phyloP scores from a whole-genome alignment of 2,797 vertebrate genomes.

The Poeciliopsis presidionis region DNA sequence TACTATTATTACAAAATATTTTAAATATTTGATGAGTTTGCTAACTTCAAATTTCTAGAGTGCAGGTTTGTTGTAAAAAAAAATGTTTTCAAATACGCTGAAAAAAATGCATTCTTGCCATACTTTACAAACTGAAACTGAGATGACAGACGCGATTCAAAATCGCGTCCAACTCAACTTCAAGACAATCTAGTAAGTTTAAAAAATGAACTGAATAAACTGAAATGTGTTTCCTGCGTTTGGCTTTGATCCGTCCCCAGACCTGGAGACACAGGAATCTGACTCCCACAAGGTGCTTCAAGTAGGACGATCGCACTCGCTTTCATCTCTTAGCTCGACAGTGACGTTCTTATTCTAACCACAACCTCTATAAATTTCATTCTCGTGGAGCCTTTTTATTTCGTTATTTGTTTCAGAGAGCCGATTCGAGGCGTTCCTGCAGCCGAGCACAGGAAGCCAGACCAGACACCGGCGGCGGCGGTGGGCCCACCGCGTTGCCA shows the following conservation, averaged over 20 bases:
- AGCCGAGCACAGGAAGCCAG: constrained; percentile 30
- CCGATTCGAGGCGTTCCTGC: constrained; percentile 29
- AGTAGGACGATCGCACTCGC: constrained; percentile 3
- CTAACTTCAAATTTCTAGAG: neutral
- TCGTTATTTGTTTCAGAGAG: constrained; percentile 37
- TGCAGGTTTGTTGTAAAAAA: neutral
- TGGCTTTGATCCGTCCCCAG: neutral
- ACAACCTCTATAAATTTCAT: constrained; percentile 23
- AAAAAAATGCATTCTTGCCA: neutral
- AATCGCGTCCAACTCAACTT: neutral
- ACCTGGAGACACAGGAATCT: neutral
- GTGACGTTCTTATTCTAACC: constrained; percentile 10
- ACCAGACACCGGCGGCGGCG: constrained; percentile 16
- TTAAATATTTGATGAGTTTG: neutral
- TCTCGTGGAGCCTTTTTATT: constrained; percentile 36
- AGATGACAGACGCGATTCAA: neutral
- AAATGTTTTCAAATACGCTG: too few species aligned
- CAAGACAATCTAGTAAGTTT: neutral
- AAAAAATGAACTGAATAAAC: neutral
- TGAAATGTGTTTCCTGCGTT: neutral
- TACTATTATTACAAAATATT: neutral
- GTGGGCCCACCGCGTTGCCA: neutral
- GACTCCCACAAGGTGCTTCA: neutral
- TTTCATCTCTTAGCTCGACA: too few species aligned
- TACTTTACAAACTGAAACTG: neutral